Base-by-base conservation (phyloP, 2,113 vertebrate genomes). In the Alethe diademata region DNA sequence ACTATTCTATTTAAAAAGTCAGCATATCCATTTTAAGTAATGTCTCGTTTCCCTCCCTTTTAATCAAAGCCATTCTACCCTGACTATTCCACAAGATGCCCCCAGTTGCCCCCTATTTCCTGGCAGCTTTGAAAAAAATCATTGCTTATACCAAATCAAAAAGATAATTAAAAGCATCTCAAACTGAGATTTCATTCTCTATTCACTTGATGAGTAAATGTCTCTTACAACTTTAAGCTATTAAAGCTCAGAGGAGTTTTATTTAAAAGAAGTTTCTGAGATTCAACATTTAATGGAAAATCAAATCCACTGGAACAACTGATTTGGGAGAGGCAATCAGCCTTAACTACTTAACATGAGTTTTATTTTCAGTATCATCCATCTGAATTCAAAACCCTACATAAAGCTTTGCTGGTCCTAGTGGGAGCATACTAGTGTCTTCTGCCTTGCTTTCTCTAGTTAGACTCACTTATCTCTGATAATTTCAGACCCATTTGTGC, bases 161-260 rank as follows among this genome's bases (percentile, higher is more conserved):
- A 89, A 95, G 71, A 93, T 92, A 96, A 97, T 93, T 85, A 95
- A 96, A 97, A 91, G 84, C 47, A 75, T 53, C 86, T 92, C 79
- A 95, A 95, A 95, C 66, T 69, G 80, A 87, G 80, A 94, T 76
- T 93, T 90, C 74, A 65, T 47, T 92, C 48, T 89, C 35, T 36
- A 54, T 53, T 82, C 69, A 62, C 8, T 65, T n/a, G 33, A 57
- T 93, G 28, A 95, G 26, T 65, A 86, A 92, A 83, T 28, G 29
- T 31, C 91, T 89, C 73, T 72, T 70, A 86, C 42, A 64, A 40
- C 84, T 95, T 91, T 93, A 97, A 97, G 95, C 28, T 73, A 28
- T 36, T 94, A 96, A 92, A 87, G 40, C 78, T 86, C 87, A 50
- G 19, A 95, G 23, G 38, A 81, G 71, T 91, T 95, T 83, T 91